These are phyloP conservation scores for Ptilonorhynchus violaceus DNA, from an alignment of 2,113 vertebrate species.

Conservation along the genomic window DNA sequence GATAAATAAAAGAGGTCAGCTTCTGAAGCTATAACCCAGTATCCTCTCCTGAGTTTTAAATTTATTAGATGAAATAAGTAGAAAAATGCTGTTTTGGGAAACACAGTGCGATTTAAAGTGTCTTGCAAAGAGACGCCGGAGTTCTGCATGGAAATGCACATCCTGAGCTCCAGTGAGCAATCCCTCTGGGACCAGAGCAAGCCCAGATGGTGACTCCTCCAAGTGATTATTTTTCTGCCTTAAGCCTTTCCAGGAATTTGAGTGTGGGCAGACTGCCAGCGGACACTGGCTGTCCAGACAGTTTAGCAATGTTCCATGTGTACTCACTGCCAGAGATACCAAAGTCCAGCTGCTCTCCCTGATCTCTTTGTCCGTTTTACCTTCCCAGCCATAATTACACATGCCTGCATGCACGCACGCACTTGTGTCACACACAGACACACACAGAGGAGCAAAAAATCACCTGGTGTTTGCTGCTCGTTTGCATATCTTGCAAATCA, in stretches of 20 bases:
- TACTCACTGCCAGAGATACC: conserved; percentile 31
- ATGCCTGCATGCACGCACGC: neutral
- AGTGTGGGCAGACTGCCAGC: conserved; percentile 69
- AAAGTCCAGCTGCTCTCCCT: conserved; percentile 29
- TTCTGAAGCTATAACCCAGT: neutral
- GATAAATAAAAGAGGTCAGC: neutral
- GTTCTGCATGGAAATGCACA: conserved; percentile 51
- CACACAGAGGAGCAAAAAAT: neutral
- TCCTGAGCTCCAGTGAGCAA: conserved; percentile 11
- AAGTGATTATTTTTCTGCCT: conserved; percentile 71
- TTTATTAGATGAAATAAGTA: neutral
- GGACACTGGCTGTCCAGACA: conserved; percentile 47
- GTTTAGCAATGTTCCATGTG: conserved; percentile 9
- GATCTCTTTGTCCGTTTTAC: conserved; percentile 30
- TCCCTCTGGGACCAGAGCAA: conserved; percentile 48
- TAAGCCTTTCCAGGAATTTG: conserved; percentile 78
- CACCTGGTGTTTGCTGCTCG: neutral
- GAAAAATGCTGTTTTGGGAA: neutral
- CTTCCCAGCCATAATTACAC: neutral
- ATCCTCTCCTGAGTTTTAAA: neutral
- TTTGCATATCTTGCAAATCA: rapidly evolving
- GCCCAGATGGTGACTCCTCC: conserved; percentile 66
- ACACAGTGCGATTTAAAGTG: neutral
- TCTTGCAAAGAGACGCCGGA: conserved; percentile 17
- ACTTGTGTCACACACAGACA: neutral